Evolutionary conservation across 2,888 invertebrate genomes (phyloP), one percentile per base, ranked within the genome.

Genomic region (Protula sp.): DNA sequence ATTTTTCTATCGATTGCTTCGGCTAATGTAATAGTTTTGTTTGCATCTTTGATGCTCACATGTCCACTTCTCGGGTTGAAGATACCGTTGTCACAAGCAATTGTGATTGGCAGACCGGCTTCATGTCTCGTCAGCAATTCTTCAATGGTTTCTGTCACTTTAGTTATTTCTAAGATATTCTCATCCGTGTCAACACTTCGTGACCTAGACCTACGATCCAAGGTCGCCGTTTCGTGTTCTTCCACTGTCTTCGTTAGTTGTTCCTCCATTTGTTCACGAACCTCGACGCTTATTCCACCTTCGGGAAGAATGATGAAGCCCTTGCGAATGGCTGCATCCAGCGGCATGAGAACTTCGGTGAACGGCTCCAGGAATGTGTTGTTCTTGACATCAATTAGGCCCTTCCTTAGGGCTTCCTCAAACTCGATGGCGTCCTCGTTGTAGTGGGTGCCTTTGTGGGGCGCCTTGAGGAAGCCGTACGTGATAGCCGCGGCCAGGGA

Each of bases 61-160:
- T 52, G 55, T 45, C 67, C 68, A 30, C 50, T 64, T 61, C 90
- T 89, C 2, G 89, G 86, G 82, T 93, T 89, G 47, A 94, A 85
- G 60, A 94, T 85, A 61, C 90, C 89, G 70, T 84, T 84, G 58
- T 87, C 85, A 70, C 95, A 84, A 29, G 95, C 95, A 50, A 24
- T n/a, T 5, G 19, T 19, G 22, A 50, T 50, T 50, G 50, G 9
- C 24, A 50, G 5, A 50, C 50, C 50, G 24, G 14, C 4, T 26
- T 50, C 50, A n/a, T n/a, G n/a, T 22, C 24, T 22, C 14, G 19
- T 5, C 14, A 50, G 9, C 19, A 38, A 38, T 38, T 19, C 19
- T 9, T 9, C 9, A 9, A 38, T 19, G 19, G 38, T 38, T 38
- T 38, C 38, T 14, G 38, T 38, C 9, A 38, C 19, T 19, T 38